Conservation (phyloP, 2,113 vertebrate genomes). For the Coptodon bakossiorum region DNA sequence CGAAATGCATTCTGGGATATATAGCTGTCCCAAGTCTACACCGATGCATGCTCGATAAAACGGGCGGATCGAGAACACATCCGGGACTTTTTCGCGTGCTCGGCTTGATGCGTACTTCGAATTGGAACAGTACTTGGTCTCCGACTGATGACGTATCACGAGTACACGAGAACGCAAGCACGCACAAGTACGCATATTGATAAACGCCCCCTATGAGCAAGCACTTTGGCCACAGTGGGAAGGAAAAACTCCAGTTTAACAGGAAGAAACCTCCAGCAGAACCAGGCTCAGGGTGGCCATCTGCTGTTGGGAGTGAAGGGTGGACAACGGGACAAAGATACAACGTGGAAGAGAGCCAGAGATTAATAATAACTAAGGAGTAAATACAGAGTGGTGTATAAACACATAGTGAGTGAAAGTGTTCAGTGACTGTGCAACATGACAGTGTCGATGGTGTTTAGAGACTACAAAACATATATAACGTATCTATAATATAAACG, state of each 20-base stretch:
- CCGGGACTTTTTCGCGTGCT: too few relatives aligned
- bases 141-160: too few relatives aligned
- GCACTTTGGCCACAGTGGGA: background rate
- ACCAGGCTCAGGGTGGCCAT: background rate
- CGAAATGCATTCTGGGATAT: too few relatives aligned
- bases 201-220: too few relatives aligned
- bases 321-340: background rate
- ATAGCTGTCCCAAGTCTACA: too few relatives aligned
- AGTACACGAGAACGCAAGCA: too few relatives aligned
- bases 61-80: too few relatives aligned
- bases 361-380: background rate
- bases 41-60: too few relatives aligned
- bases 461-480: background rate
- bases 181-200: too few relatives aligned
- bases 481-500: background rate
- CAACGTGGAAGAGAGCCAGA: background rate
- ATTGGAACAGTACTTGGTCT: too few relatives aligned
- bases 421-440: background rate
- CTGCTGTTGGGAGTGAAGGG: background rate
- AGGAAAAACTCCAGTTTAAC: background rate
- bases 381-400: background rate
- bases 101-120: too few relatives aligned
- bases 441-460: background rate
- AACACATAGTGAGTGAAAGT: background rate
- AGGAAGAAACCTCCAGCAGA: background rate